phyloP scores from a whole-genome alignment of 2,888 invertebrate species.

The Chrysodeixis includens region DNA sequence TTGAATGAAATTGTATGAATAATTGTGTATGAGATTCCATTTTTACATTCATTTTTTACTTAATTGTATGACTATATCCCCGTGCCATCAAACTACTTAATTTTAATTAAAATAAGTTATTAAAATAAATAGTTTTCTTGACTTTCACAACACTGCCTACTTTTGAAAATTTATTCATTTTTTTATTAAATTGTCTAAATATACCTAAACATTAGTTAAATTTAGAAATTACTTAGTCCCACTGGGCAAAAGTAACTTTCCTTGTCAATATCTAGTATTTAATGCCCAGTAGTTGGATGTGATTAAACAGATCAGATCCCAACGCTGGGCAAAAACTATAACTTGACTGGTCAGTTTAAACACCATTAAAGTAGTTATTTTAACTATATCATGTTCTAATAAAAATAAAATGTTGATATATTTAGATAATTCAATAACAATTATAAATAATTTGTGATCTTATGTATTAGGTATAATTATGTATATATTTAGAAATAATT shows the following conservation, averaged over 20 bases:
- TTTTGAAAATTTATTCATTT: constrained; percentile 9
- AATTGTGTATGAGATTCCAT: background rate
- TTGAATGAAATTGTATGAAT: background rate
- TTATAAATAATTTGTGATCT: constrained; percentile 45
- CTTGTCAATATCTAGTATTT: background rate
- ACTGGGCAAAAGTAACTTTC: background rate
- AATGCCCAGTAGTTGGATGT: background rate
- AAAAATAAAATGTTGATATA: constrained; percentile 8
- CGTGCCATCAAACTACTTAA: constrained; percentile 45
- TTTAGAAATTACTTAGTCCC: background rate
- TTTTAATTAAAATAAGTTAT: constrained; percentile 25
- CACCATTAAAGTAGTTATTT: too few relatives aligned
- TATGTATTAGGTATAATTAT: constrained; percentile 35
- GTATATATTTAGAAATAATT: constrained; percentile 39
- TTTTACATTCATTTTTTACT: constrained; percentile 7
- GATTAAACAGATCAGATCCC: too few relatives aligned
- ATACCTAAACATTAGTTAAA: background rate
- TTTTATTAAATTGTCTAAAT: constrained; percentile 13
- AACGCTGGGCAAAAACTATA: background rate
- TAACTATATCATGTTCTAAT: too few relatives aligned
- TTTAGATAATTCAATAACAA: constrained; percentile 16
- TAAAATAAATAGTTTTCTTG: background rate
- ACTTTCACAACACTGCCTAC: constrained; percentile 41
- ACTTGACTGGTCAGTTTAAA: too few relatives aligned
- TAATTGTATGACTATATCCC: constrained; percentile 21